Evolutionary conservation across 2,888 invertebrate species (phyloP), one percentile per base, ranked within the genome.

Genomic region (Altica lythri): DNA sequence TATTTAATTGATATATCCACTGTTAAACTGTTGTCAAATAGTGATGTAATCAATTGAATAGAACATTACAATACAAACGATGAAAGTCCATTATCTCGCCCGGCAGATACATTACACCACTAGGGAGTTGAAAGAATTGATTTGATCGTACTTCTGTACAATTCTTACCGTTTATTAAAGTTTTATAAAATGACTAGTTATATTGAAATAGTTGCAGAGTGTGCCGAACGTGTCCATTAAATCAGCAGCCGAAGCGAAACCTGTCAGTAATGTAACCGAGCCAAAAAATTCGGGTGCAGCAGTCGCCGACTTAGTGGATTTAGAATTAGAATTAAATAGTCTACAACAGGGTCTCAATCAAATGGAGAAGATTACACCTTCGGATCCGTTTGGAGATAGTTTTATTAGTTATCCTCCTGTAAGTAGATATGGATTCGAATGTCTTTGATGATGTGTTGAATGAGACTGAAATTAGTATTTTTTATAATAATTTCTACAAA

Each of bases 301-400:
- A 16, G 91, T 92, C 25, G 92, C 92, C 1, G 92, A 93, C 78
- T 79, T 94, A 57, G 88, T 94, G 10, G 93, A 92, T 75, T 78
- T 93, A 61, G 93, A 93, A 74, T 87, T 92, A 68, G 93, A 93
- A 77, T 78, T 94, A 56, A 90, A 87, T 71, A 92, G 90, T 53
- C 78, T 93, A 66, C 88, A 93, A 72, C 85, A 92, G 63, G 93
- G 93, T 1, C 86, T 93, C 58, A 88, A 90, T 62, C 92, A 93
- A 77, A 91, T 93, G 81, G 92, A 92, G 74, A 85, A 90, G 53
- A 86, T 92, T 25, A 92, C 92, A 2, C 87, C 87, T 5, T 86
- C 83, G 25, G 86, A 86, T 69, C 81, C 82, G 2, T 88, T 88
- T 70, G 89, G 88, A 3, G 89, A 89, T 75, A 88, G 88, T 25